These are phyloP conservation scores for Phataginus tricuspis DNA, from an alignment of 2,797 vertebrate species.

Conservation along the genomic window DNA sequence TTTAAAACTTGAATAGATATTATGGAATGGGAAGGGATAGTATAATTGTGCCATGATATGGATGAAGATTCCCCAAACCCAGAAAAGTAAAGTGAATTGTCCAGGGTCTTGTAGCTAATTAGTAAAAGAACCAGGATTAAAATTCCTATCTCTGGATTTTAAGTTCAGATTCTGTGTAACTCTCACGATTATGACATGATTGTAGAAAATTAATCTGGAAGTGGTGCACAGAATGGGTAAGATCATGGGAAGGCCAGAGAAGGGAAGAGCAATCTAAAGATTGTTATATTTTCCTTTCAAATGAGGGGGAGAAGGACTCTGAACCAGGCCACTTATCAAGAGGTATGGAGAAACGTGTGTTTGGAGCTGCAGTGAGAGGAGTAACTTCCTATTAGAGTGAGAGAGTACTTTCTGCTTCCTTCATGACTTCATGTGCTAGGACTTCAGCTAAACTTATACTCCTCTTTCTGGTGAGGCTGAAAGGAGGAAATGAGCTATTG, in stretches of 20 bases:
- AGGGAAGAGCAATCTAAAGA: neutral
- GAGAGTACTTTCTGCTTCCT: neutral
- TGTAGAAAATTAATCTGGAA: neutral
- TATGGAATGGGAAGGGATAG: neutral
- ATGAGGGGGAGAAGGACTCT: neutral
- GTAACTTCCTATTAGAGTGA: neutral
- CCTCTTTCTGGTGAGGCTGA: neutral
- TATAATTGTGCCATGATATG: neutral
- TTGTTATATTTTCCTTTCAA: neutral
- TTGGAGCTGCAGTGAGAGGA: neutral
- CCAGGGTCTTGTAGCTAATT: neutral
- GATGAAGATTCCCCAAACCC: neutral
- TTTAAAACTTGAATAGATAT: neutral
- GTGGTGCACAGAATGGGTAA: neutral
- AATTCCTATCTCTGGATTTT: neutral
- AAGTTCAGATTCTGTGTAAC: neutral
- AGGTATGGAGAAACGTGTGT: neutral
- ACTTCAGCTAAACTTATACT: neutral
- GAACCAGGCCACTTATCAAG: neutral
- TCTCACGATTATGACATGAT: neutral
- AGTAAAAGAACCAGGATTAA: neutral
- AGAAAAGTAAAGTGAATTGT: neutral
- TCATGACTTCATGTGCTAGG: neutral
- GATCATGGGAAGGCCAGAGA: neutral
- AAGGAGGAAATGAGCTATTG: neutral